These are phyloP conservation scores for Parasteatoda lunata DNA, from an alignment of 2,888 invertebrate species.

Conservation along the genomic window DNA sequence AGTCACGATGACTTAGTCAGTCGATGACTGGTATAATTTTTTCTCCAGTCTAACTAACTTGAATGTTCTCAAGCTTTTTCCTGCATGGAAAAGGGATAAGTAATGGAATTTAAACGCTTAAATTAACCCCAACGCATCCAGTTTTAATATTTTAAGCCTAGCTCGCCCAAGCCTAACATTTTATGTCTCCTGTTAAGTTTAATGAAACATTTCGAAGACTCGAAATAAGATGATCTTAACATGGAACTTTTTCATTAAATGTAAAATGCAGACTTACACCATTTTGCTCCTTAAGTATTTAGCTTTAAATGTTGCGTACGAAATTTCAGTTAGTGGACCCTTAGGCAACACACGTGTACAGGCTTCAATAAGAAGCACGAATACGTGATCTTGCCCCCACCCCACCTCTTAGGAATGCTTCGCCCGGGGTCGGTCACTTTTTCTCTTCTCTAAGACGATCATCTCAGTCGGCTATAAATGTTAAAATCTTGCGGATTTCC, in stretches of 20 bases:
- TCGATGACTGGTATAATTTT: no score
- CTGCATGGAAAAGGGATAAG: no score
- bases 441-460: conserved; percentile 23
- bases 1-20: no score
- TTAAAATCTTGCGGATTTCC: background rate
- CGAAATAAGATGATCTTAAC: background rate
- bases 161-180: no score
- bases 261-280: conserved; percentile 34
- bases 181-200: no score
- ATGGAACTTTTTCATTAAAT: background rate
- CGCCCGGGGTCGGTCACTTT: conserved; percentile 55
- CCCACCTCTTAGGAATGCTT: conserved; percentile 54
- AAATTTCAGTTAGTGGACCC: conserved; percentile 58
- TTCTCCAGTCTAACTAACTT: no score
- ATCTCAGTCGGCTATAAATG: background rate
- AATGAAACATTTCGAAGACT: no score
- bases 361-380: conserved; percentile 54
- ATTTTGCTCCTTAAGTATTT: conserved; percentile 25
- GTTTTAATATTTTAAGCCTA: no score
- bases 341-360: conserved; percentile 56
- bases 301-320: conserved; percentile 50
- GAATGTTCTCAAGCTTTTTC: no score
- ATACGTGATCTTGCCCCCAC: conserved; percentile 46
- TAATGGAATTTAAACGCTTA: no score
- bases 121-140: no score